Conservation (phyloP, 2,888 invertebrate species). For the Ichneumon xanthorius region DNA sequence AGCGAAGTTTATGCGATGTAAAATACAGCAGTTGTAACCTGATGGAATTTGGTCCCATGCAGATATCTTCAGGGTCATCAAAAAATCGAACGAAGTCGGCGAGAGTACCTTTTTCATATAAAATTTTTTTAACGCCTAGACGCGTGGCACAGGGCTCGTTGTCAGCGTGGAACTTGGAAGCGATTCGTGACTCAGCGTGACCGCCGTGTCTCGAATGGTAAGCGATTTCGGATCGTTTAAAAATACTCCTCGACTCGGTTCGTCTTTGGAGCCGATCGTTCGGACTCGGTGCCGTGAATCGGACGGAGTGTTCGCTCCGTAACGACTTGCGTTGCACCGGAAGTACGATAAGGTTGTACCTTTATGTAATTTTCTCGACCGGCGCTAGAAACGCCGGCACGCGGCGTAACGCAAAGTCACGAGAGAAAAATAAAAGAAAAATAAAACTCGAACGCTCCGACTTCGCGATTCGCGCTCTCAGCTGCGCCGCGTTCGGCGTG, state of each 20-base stretch:
- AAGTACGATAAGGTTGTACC: conserved; percentile 46
- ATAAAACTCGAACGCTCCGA: not conserved
- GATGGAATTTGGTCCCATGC: too few relatives aligned
- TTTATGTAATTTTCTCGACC: conserved; percentile 57
- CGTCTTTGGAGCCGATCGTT: conserved; percentile 4
- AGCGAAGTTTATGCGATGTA: too few relatives aligned
- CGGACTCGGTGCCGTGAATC: not conserved
- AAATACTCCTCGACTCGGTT: not conserved
- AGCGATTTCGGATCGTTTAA: conserved; percentile 34
- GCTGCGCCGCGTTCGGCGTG: not conserved
- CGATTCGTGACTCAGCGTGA: conserved; percentile 30
- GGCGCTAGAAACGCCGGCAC: conserved; percentile 19
- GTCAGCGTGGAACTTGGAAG: conserved; percentile 21
- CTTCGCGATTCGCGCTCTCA: not conserved
- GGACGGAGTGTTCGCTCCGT: not conserved
- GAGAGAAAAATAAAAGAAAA: conserved; percentile 3
- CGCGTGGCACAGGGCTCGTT: conserved; percentile 9
- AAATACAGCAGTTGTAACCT: too few relatives aligned
- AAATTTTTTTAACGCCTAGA: not conserved
- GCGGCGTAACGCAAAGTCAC: conserved; percentile 43
- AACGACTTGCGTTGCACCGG: conserved; percentile 37
- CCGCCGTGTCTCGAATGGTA: conserved; percentile 31
- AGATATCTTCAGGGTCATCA: too few relatives aligned
- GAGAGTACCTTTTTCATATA: too few relatives aligned
- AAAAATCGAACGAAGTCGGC: not conserved